Base-by-base conservation (phyloP, 1,140 invertebrate species). In the Panagrolaimus sp. region DNA sequence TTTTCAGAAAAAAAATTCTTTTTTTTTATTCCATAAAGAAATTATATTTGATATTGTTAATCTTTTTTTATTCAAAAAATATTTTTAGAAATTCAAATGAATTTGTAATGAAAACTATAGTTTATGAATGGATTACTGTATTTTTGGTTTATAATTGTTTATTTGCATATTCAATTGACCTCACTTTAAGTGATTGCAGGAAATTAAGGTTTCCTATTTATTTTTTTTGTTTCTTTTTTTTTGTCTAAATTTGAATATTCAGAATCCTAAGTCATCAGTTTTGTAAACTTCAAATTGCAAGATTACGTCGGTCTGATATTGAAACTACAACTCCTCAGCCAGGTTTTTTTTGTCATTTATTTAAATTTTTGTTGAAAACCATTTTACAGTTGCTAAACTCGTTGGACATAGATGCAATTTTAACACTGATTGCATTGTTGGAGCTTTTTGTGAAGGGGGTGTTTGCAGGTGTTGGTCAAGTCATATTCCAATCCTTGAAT, bases 381-480 rank as follows among this genome's bases (percentile, higher is more conserved):
- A 21, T 58, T 58, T 21, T 17, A 38, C 7, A 58, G 52, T 28
- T 21, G 21, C 52, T 12, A 58, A 58, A 26, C 17, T 58, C 0
- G 68, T 70, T 43, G 68, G 68, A 24, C 68, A 67, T 12, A 45
- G 24, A 21, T 70, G 68, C 43, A 70, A 14, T 43, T 70, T 67
- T 26, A 68, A 65, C 17, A 44, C 26, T 26, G 68, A 70, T 47
- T 70, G 68, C 28, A 44, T 70, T 32, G 24, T 52, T 43, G 68
- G 68, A 28, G 68, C 63, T 8, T 68, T 67, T 46, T 68, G 68
- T 70, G 43, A 68, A 14, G 17, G n/a, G 12, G 32, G 47, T 1
- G 24, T 38, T 26, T 70, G 63, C 28, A n/a, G 45, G 43, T 70
- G 63, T 21, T 63, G 46, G 43, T 43, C 43, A n/a, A 46, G 38